Base-by-base conservation (phyloP, 1,140 invertebrate genomes). In the Drosophila repleta region DNA sequence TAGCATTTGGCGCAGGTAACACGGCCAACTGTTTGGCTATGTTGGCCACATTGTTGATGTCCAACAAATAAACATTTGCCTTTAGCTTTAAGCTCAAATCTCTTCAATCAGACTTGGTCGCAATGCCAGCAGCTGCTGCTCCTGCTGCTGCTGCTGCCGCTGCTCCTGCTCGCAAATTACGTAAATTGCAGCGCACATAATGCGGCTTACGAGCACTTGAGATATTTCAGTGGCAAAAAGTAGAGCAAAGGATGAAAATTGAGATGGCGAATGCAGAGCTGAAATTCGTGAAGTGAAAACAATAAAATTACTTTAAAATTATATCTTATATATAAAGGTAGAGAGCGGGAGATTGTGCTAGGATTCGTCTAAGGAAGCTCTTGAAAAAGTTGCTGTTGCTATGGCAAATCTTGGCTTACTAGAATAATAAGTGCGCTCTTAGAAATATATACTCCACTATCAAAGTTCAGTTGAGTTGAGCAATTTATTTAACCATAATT, bases 101-200 rank as follows among this genome's bases (percentile, higher is more conserved):
- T 35, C 48, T 21, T 35, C 58, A 61, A 63, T 62, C 32, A 63
- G 41, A 32, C 52, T 65, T 26, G 52, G 41, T 15, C 49, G 61
- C 41, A 70, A 65, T 70, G 64, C 32, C 32, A 35, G 32, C 52
- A 64, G 61, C 26, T 70, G 58, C 67, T 64, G 51, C 60, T 70
- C 32, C 32, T 11, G 8, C 51, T 63, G 60, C 15, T 70, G 39
- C 67, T 63, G 51, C 67, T 26, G 6, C 51, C 56, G 51, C 26
- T 69, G 49, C 67, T 63, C 39, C 67, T 64, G 60, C 61, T 64
- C 13, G 43, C 61, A 70, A 65, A 70, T 70, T 65, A 65, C 64
- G 67, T 45, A 70, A 70, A 56, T 70, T 64, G 60, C 32, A 45
- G 53, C 17, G 49, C 24, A 45, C 39, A 55, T 64, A 41, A 49